Conservation (phyloP, 1,140 invertebrate genomes). For the Varroa destructor region DNA sequence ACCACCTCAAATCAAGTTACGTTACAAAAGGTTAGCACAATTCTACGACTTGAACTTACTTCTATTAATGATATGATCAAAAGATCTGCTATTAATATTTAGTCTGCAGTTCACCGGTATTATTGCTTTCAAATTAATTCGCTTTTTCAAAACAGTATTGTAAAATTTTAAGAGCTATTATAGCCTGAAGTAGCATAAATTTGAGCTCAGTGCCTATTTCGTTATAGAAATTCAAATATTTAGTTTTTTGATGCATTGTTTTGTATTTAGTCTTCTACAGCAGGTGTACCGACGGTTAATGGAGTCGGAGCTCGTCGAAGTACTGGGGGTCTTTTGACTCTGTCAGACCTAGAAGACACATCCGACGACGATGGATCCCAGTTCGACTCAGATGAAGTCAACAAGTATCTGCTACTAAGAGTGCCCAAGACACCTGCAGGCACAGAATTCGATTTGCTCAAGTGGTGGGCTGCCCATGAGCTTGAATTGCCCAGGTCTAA, state of each 20-base stretch:
- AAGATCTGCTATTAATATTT: no score
- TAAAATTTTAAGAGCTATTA: no score
- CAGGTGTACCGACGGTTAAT: not conserved
- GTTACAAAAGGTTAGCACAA: conserved; percentile 14
- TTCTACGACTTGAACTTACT: no score
- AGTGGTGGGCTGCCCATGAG: conserved; percentile 17
- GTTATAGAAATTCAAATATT: no score
- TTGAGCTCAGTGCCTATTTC: no score
- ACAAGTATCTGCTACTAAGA: conserved; percentile 10
- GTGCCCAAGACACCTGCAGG: conserved; percentile 7
- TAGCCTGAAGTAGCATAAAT: no score
- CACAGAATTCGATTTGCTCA: conserved; percentile 25
- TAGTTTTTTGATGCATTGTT: no score
- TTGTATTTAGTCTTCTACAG: conserved; percentile 3
- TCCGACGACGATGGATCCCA: conserved; percentile 17
- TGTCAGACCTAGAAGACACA: conserved; percentile 22
- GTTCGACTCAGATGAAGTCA: conserved; percentile 21
- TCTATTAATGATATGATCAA: no score
- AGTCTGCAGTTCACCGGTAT: no score
- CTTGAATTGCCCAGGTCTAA: conserved; percentile 5
- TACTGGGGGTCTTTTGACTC: not conserved
- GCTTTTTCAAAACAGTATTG: no score
- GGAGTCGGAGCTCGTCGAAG: not conserved
- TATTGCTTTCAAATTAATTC: no score
- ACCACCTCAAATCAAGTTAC: not conserved